phyloP scores from a whole-genome alignment of 2,797 vertebrate genomes.

The Mormyrus hasselquistii region DNA sequence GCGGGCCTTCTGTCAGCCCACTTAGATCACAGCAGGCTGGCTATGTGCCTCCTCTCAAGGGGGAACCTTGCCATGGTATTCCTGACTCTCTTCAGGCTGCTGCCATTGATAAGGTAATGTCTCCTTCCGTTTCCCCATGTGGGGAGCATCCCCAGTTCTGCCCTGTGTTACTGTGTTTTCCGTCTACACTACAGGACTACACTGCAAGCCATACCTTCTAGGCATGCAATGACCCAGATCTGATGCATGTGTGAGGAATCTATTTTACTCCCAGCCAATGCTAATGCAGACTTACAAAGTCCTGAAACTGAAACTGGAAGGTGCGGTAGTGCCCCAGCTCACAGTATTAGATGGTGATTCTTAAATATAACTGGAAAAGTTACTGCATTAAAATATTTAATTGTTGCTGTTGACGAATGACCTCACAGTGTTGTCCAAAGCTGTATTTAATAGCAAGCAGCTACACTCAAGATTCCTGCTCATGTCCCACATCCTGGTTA shows the following conservation, averaged over 20 bases:
- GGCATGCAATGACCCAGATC: background rate
- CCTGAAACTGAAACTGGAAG: background rate
- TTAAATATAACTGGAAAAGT: background rate
- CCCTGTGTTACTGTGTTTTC: background rate
- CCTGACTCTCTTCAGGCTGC: conserved; percentile 45
- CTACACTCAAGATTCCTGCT: background rate
- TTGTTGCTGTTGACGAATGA: background rate
- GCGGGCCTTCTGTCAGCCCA: conserved; percentile 33
- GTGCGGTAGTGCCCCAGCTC: background rate
- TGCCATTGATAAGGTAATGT: conserved; percentile 73
- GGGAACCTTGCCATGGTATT: conserved; percentile 44
- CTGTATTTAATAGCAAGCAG: background rate
- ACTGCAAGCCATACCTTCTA: background rate
- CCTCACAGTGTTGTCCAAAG: background rate
- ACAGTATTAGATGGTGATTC: background rate
- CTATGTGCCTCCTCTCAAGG: conserved; percentile 46
- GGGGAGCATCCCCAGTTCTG: background rate
- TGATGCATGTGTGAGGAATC: background rate
- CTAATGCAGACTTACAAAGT: background rate
- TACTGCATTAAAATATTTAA: background rate
- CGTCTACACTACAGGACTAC: background rate
- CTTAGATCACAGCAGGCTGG: conserved; percentile 35
- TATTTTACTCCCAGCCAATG: background rate
- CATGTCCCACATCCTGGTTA: background rate
- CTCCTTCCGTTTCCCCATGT: background rate